phyloP scores from a whole-genome alignment of 2,888 invertebrate genomes.

The Marasmarcha lunaedactyla region DNA sequence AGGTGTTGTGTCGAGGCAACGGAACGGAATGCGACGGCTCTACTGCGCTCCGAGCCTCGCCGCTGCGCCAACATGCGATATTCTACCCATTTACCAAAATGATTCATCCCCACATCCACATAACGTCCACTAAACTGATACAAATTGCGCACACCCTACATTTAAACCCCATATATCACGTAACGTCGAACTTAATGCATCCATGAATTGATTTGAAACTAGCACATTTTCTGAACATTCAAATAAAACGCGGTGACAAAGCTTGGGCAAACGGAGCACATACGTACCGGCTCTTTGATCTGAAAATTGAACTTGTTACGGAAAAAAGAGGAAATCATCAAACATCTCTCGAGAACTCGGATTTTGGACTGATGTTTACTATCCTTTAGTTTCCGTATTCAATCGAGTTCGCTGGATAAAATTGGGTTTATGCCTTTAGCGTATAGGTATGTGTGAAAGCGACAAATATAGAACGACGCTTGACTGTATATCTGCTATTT shows the following conservation, averaged over 20 bases:
- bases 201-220: not conserved
- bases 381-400: conserved; percentile 3
- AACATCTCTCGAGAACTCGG: conserved; percentile 15
- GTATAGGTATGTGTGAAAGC: not conserved
- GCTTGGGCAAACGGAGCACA: conserved; percentile 21
- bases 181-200: not conserved
- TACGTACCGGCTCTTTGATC: conserved; percentile 23
- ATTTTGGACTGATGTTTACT: conserved; percentile 4
- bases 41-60: conserved; percentile 27
- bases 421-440: not conserved
- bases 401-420: not conserved
- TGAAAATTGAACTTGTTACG: conserved; percentile 30
- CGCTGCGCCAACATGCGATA: conserved; percentile 1
- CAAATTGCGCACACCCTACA: conserved; percentile 10
- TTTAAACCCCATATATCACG: not conserved
- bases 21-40: conserved; percentile 47
- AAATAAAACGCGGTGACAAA: conserved; percentile 21
- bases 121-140: conserved; percentile 13
- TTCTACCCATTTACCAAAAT: conserved; percentile 38
- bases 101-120: conserved; percentile 28
- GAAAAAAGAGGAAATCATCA: conserved; percentile 18
- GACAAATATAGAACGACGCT: not conserved
- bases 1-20: conserved; percentile 38
- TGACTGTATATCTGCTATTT: no score
- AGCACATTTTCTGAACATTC: conserved; percentile 12